Evolutionary conservation across 2,113 vertebrate species (phyloP), one percentile per base, ranked within the genome.

Genomic region (Apodemus speciosus): DNA sequence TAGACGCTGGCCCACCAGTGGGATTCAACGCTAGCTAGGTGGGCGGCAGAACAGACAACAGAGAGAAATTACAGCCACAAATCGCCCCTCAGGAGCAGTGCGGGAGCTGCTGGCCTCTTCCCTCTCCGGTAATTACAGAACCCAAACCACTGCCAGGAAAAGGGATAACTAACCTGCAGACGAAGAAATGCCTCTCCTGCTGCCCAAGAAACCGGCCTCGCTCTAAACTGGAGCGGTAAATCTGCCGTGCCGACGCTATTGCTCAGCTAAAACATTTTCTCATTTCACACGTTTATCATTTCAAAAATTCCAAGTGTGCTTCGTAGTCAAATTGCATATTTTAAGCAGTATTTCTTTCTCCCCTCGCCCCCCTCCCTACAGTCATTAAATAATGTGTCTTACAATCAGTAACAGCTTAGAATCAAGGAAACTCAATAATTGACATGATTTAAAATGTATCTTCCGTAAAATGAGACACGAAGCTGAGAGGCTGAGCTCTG

Each of bases 51-150:
- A 85, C 15, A 91, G 95, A 90, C 76, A 83, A 77, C 84, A 35
- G 91, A 51, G 9, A 95, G 95, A 81, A 94, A 96, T 95, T 14
- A 86, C 79, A 92, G 60, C 92, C 92, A 75, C 72, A 58, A 66
- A 91, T 85, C 6, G 68, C 93, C 76, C 88, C 5, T 3, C 35
- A 6, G 90, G 81, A 76, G 40, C 79, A 4, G 68, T 6, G 0
- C 68, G 2, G 53, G 3, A 75, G 27, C 68, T 10, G 1, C 88
- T 1, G 35, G 81, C 72, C 66, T 88, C 77, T 72, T 90, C 83
- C 66, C 2, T 0, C 72, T 85, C 25, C 88, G n/a, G 10, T 88
- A 86, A 95, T 77, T 66, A 51, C 83, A 89, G 72, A 60, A 58
- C 73, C 88, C 15, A 90, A 89, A 40, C 73, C 60, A 49, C 79